Evolutionary conservation across 2,113 vertebrate species (phyloP), one percentile per base, ranked within the genome.

Genomic region (Toxotes jaculatrix): DNA sequence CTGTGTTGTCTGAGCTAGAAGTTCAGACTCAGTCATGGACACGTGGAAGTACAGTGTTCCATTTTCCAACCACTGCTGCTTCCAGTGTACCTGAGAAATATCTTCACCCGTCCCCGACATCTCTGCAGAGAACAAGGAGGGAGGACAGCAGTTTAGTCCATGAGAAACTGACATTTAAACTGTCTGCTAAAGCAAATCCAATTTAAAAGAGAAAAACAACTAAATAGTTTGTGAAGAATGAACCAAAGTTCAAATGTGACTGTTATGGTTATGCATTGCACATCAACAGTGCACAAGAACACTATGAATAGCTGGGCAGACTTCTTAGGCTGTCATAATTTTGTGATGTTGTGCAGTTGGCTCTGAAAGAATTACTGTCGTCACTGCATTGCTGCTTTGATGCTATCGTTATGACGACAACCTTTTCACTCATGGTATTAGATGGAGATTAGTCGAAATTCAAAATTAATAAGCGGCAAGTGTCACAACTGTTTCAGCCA

Each of bases 21-120:
- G 96, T 87, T 98, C 97, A 0, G 96, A 93, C 0, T 96, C 97
- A 73, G 95, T 97, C 95, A 97, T 93, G 74, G 97, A 99, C 49
- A 99, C 97, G 0, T 99, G 98, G 93, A 99, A 99, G 89, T 97
- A 99, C 3, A 99, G 90, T 0, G 98, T 99, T 68, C 98, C 98
- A 0, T 99, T 99, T 91, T 99, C 98, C 94, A 99, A 90, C 98
- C 98, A 99, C 94, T 99, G 98, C 94, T 99, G 98, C 87, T 97
- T 97, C 98, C 98, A 99, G 90, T 99, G 97, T 42, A 99, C 97
- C 94, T 98, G 94, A 0, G 97, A 98, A 74, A 99, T 97, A 75
- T 99, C 98, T 4, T 97, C 96, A 7, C 95, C 95, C 0, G 96
- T 97, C 17, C 98, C 98, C 0, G 97, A 98, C 97, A 99, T 99